These are phyloP conservation scores for Pachliopta kotzebuea DNA, from an alignment of 2,888 invertebrate species.

Conservation along the genomic window DNA sequence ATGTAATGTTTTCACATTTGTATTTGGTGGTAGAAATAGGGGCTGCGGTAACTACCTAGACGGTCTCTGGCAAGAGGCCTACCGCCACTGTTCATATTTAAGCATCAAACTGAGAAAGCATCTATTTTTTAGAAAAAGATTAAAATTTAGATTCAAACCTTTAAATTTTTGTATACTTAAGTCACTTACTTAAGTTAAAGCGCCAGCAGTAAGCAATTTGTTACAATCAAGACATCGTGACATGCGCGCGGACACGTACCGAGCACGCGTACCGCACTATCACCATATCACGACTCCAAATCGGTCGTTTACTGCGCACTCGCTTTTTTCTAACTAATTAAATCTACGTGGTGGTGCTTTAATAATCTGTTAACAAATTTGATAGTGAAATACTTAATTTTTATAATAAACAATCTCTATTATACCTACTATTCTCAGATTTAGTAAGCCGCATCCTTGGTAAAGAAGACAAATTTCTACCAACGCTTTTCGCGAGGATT, in stretches of 20 bases:
- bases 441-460: background rate
- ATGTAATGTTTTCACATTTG: too few species aligned
- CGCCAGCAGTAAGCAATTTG: conserved; percentile 15
- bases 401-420: background rate
- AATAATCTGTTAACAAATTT: conserved; percentile 3
- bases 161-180: background rate
- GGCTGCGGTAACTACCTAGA: too few species aligned
- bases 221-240: conserved; percentile 34
- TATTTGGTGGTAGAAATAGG: too few species aligned
- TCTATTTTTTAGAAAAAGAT: background rate
- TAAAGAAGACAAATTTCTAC: background rate
- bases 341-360: conserved; percentile 36
- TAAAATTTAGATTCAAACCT: background rate
- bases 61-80: too few species aligned
- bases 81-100: too few species aligned
- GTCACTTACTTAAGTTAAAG: background rate
- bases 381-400: conserved; percentile 4
- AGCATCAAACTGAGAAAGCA: too few species aligned
- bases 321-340: conserved; percentile 42
- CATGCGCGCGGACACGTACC: conserved; percentile 43
- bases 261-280: conserved; percentile 36
- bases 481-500: too few species aligned
- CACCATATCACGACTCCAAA: conserved; percentile 40
- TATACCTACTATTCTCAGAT: too few species aligned
- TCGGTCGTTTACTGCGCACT: conserved; percentile 35